Percentiles rank a stretch among this genome's conserved stretches.
These are phyloP conservation scores for Brachystomella parvula DNA, from an alignment of 1,140 invertebrate genomes.

Conservation along the genomic window DNA sequence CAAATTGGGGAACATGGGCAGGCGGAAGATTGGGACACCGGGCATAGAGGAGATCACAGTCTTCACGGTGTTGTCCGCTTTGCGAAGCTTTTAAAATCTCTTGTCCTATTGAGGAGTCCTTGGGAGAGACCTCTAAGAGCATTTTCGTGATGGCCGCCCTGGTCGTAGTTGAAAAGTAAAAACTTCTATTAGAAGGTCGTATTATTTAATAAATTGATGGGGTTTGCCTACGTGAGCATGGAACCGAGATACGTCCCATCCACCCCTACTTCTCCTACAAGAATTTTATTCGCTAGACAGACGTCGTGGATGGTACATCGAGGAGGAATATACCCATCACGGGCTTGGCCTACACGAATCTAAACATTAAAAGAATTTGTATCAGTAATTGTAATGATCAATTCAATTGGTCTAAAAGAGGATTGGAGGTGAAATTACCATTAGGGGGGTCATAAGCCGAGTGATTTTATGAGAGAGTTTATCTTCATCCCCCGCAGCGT, in stretches of 20 bases:
- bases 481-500: not conserved
- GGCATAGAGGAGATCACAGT: constrained; percentile 1
- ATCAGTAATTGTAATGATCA: not conserved
- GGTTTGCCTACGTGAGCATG: not conserved
- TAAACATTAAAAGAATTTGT: not conserved
- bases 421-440: constrained; percentile 1
- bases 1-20: not conserved
- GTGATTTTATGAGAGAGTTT: not conserved
- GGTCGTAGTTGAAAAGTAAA: not conserved
- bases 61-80: not conserved
- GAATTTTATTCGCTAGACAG: constrained; percentile 7
- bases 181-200: not conserved
- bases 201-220: not conserved
- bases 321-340: constrained; percentile 1
- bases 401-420: not conserved
- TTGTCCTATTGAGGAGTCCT: not conserved
- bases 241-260: not conserved
- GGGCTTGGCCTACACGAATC: constrained; percentile 6
- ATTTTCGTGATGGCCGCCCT: not conserved
- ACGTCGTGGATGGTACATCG: not conserved
- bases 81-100: not conserved
- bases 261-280: not conserved
- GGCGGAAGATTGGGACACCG: not conserved
- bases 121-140: not conserved
- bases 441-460: not conserved